Evolutionary conservation across 2,797 vertebrate genomes (phyloP), one percentile per base, ranked within the genome.

Genomic region (Tympanoctomys barrerae): DNA sequence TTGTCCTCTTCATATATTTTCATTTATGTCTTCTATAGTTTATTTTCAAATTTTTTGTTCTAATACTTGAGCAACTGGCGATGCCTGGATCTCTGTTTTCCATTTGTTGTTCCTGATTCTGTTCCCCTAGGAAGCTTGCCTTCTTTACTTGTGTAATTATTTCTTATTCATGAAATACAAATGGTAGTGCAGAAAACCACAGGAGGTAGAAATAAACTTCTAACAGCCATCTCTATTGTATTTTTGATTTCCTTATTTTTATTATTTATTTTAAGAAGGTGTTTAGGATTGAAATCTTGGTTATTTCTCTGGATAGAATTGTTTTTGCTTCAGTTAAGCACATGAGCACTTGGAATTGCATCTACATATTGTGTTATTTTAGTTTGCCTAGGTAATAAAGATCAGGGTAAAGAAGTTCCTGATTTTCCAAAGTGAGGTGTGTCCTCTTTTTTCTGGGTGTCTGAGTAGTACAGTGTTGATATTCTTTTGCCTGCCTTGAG

Each of bases 251-350:
- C 6, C 42, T 87, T 4, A 21, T 68, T 92, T 89, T 90, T 94
- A 31, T 64, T 79, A 19, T 87, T 78, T 57, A 70, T 90, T 93
- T 94, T 33, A 2, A 90, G 54, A 82, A 94, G 81, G 71, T 86
- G 28, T 85, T 77, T 93, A 73, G 84, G 52, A 8, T 64, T 71
- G n/a, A 3, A 19, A 94, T 92, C n/a, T 42, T 68, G 12, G 46
- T 87, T 52, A 62, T 49, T 94, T n/a, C 18, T 90, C 39, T 28
- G 49, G 8, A 59, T 11, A 79, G 54, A 39, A 89, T 31, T 87
- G 9, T 66, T 14, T 92, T 83, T 93, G 62, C 42, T 75, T 95
- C 16, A 14, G 1, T 14, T 66, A 73, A 93, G 46, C n/a, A 39
- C 81, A 18, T 90, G 39, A 57, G 75, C 26, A 75, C 21, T 61